Conservation (phyloP, 2,113 vertebrate species). For the Nycticebus coucang region DNA sequence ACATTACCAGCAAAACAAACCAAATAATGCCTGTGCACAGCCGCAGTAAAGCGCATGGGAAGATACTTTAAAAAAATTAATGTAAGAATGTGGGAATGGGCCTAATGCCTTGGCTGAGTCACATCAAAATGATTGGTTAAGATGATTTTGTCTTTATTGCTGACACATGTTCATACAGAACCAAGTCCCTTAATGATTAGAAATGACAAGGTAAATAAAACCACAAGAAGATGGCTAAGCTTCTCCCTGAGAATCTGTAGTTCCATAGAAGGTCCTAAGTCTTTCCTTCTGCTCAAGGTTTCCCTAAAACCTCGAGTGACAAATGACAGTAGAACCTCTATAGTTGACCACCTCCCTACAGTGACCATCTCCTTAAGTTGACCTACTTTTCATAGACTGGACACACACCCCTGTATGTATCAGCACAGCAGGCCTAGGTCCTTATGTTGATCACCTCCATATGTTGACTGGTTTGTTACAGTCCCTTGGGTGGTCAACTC, state of each 20-base stretch:
- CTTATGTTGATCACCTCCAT: too few relatives aligned
- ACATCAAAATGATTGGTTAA: conserved; percentile 40
- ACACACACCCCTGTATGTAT: too few relatives aligned
- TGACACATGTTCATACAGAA: not conserved
- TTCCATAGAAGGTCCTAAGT: not conserved
- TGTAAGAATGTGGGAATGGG: not conserved
- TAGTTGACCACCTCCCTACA: too few relatives aligned
- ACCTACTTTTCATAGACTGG: too few relatives aligned
- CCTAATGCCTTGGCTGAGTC: not conserved
- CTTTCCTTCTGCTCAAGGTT: not conserved
- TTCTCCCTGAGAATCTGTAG: not conserved
- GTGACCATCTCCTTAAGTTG: too few relatives aligned
- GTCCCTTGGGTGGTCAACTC: too few relatives aligned
- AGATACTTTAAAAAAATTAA: not conserved
- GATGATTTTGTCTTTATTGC: not conserved
- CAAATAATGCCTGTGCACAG: not conserved
- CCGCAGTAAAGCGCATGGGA: not conserved
- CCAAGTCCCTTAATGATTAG: not conserved
- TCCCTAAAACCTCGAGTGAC: conserved; percentile 10
- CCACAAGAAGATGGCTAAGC: not conserved
- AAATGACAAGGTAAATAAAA: conserved; percentile 2
- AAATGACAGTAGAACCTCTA: not conserved
- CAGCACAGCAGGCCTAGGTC: too few relatives aligned
- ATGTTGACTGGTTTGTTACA: too few relatives aligned
- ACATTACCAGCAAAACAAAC: not conserved